These are phyloP conservation scores for Gorsachius magnificus DNA, from an alignment of 2,797 vertebrate genomes.

Conservation along the genomic window DNA sequence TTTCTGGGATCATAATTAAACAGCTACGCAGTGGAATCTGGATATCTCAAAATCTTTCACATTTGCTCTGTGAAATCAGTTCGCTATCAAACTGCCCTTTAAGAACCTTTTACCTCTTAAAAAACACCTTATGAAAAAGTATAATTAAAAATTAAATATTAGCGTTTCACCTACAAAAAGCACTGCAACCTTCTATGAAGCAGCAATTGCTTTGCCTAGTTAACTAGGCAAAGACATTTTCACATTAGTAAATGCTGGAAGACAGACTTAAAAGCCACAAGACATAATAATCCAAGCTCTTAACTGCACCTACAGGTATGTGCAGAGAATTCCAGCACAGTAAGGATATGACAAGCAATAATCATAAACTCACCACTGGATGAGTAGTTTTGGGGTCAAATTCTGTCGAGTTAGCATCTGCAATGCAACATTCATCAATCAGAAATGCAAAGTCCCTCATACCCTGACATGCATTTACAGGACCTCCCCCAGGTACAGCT, in stretches of 20 bases:
- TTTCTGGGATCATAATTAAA: neutral
- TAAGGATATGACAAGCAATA: neutral
- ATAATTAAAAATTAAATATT: neutral
- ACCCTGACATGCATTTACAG: accelerated
- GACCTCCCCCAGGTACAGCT: neutral
- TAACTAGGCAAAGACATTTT: neutral
- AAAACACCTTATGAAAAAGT: neutral
- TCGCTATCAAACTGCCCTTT: neutral
- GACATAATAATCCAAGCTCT: neutral
- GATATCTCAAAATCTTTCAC: neutral
- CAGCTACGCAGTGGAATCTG: neutral
- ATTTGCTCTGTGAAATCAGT: neutral
- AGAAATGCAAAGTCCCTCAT: neutral
- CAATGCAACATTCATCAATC: neutral
- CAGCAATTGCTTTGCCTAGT: neutral
- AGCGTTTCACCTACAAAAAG: neutral
- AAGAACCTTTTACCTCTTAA: neutral
- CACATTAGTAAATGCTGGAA: neutral
- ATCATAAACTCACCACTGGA: slow-evolving; percentile 86
- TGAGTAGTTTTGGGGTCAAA: slow-evolving; percentile 90
- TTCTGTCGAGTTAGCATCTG: slow-evolving; percentile 97
- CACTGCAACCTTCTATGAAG: neutral
- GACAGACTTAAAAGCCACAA: neutral
- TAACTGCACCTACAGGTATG: neutral
- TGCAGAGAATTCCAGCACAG: neutral